phyloP scores from a whole-genome alignment of 2,797 vertebrate genomes.

The Siniperca obscura region DNA sequence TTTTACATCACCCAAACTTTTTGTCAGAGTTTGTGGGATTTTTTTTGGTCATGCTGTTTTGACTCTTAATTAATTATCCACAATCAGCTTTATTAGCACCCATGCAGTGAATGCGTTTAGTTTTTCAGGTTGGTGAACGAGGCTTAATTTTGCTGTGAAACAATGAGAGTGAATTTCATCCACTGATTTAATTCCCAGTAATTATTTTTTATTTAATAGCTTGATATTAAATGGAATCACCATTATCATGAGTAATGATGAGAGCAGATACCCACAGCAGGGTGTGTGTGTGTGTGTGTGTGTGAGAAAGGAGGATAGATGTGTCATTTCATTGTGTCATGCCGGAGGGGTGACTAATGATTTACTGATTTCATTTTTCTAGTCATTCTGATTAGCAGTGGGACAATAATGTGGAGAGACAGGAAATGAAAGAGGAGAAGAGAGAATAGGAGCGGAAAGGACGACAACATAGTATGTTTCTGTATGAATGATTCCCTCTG shows the following conservation, averaged over 20 bases:
- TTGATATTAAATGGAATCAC: slow-evolving; percentile 81
- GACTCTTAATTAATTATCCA: slow-evolving; percentile 64
- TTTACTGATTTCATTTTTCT: slow-evolving; percentile 81
- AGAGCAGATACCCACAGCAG: slow-evolving; percentile 65
- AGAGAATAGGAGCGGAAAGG: slow-evolving; percentile 9
- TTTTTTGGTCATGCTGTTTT: slow-evolving; percentile 42
- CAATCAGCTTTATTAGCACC: slow-evolving; percentile 56
- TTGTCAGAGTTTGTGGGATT: slow-evolving; percentile 5
- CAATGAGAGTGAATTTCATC: slow-evolving; percentile 74
- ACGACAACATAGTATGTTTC: slow-evolving; percentile 5
- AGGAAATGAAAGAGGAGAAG: slow-evolving; percentile 66
- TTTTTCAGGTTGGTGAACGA: slow-evolving; percentile 48
- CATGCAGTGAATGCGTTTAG: slow-evolving; percentile 36
- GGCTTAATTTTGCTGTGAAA: slow-evolving; percentile 64
- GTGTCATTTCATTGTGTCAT: slow-evolving; percentile 76
- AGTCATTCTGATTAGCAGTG: slow-evolving; percentile 78
- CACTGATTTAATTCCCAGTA: slow-evolving; percentile 80
- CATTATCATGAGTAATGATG: slow-evolving; percentile 77
- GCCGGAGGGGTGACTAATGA: slow-evolving; percentile 78
- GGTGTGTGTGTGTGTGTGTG: slow-evolving; percentile 44
- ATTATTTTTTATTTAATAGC: slow-evolving; percentile 81
- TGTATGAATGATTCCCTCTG: slow-evolving; percentile 39
- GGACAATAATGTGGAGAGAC: slow-evolving; percentile 69
- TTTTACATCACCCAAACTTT: slow-evolving; percentile 24
- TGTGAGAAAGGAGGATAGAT: slow-evolving; percentile 48